A percentile compares a stretch with the other conserved stretches of the same genome.
These are phyloP conservation scores for Picathartes gymnocephalus DNA, from an alignment of 2,113 vertebrate genomes.

Conservation along the genomic window DNA sequence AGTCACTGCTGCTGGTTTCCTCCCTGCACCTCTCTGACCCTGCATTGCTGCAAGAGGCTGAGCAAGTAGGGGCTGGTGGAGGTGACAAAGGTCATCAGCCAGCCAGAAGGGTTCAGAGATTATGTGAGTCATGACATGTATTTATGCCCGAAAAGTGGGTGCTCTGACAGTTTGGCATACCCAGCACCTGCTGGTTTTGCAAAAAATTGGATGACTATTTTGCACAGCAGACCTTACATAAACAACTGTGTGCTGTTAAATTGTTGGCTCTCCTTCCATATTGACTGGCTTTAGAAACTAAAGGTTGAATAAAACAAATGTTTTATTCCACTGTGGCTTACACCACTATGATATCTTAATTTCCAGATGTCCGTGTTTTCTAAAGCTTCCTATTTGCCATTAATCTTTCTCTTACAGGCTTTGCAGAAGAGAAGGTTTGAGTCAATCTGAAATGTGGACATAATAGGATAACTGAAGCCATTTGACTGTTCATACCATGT, in stretches of 20 bases:
- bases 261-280: constrained; percentile 1
- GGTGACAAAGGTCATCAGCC: background rate
- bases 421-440: constrained; percentile 7
- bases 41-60: background rate
- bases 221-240: constrained; percentile 2
- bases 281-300: constrained; percentile 1
- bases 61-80: background rate
- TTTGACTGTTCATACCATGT: background rate
- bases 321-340: constrained; percentile 47
- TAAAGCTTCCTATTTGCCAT: constrained; percentile 40
- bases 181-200: constrained; percentile 16
- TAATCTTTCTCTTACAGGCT: constrained; percentile 33
- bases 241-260: constrained; percentile 17
- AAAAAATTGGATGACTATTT: background rate
- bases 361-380: constrained; percentile 57
- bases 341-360: constrained; percentile 33
- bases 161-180: background rate
- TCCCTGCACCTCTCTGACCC: background rate
- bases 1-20: background rate
- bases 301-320: constrained; percentile 48
- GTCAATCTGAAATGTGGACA: constrained; percentile 1
- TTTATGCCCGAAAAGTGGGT: accelerated
- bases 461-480: background rate
- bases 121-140: background rate
- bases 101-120: background rate